phyloP scores from a whole-genome alignment of 2,888 invertebrate species.

The Chaetogeoica ovagalla region DNA sequence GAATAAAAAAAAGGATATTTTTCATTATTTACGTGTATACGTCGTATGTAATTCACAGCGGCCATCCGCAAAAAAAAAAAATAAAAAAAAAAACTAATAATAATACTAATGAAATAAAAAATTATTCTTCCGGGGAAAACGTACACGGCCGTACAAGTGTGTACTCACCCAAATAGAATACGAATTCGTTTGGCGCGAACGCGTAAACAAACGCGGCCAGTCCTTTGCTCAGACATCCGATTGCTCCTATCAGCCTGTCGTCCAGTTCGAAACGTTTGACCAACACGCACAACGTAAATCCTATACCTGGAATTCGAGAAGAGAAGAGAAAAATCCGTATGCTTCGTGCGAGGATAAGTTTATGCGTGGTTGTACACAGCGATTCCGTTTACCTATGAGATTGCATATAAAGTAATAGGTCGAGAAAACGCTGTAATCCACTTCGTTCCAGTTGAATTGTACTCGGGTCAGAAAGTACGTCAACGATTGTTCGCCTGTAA shows the following conservation, averaged over 20 bases:
- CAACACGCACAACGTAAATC: conserved; percentile 79
- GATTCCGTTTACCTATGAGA: conserved; percentile 68
- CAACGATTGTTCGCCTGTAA: conserved; percentile 75
- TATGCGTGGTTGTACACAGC: too few relatives aligned
- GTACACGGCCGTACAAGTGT: too few relatives aligned
- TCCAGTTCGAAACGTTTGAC: conserved; percentile 79
- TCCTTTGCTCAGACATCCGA: conserved; percentile 84
- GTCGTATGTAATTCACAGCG: too few relatives aligned
- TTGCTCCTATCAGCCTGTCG: conserved; percentile 80
- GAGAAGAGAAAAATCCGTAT: background rate
- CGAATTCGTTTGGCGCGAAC: conserved; percentile 76
- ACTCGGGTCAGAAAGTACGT: conserved; percentile 80
- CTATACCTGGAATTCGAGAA: conserved; percentile 68
- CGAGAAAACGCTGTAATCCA: conserved; percentile 82
- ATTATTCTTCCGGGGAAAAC: too few relatives aligned
- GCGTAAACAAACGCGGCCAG: conserved; percentile 82
- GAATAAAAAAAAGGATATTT: too few relatives aligned
- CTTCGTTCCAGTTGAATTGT: conserved; percentile 86
- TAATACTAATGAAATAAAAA: too few relatives aligned
- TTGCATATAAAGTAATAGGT: conserved; percentile 83
- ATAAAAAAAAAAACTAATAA: too few relatives aligned
- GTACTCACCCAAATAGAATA: conserved; percentile 74
- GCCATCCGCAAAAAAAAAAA: too few relatives aligned
- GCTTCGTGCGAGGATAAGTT: too few relatives aligned
- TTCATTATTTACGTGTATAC: background rate